A percentile compares a stretch with the other conserved stretches of the same genome.
These are phyloP conservation scores for Pygathrix nemaeus DNA, from an alignment of 2,113 vertebrate species.

Conservation along the genomic window DNA sequence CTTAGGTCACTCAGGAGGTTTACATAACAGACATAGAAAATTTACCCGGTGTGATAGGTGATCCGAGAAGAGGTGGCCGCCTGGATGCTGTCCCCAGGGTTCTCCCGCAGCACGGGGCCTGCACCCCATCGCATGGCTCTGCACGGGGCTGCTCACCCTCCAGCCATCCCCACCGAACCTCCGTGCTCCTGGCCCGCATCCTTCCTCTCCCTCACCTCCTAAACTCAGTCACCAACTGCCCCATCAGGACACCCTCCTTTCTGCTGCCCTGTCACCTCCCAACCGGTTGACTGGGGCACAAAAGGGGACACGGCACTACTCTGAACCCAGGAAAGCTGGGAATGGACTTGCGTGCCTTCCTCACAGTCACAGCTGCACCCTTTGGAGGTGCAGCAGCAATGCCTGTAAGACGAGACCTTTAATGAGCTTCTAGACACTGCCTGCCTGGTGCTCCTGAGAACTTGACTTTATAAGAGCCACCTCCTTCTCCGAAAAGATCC, in stretches of 20 bases:
- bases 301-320: neutral
- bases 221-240: neutral
- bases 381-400: neutral
- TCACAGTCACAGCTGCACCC: no score
- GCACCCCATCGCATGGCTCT: neutral
- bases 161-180: neutral
- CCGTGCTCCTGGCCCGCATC: neutral
- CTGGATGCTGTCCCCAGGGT: neutral
- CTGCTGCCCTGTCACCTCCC: neutral
- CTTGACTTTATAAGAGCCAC: neutral
- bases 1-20: neutral
- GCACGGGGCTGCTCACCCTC: no score
- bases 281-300: neutral
- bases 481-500: no score
- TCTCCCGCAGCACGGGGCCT: neutral
- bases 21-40: neutral
- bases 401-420: neutral
- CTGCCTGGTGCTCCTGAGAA: neutral
- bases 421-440: neutral
- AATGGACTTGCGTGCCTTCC: neutral
- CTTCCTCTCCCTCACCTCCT: neutral
- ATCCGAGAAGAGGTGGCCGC: neutral
- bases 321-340: neutral
- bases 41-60: no score
- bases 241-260: no score